Evolutionary conservation across 2,888 invertebrate species (phyloP).

Genomic region (Mesorhabditis spiculigera): DNA sequence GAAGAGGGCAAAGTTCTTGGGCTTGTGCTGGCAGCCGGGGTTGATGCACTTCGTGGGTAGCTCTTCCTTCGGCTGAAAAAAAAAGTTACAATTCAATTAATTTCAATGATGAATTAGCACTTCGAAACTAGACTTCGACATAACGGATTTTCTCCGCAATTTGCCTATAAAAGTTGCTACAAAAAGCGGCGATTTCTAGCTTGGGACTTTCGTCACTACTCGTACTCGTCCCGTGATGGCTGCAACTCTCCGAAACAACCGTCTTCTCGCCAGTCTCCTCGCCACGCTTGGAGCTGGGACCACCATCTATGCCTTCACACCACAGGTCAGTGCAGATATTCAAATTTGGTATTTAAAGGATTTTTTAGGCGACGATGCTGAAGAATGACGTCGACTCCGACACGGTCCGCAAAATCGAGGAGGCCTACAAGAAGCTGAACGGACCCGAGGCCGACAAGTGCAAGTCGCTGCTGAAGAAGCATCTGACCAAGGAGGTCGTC

Average conservation of each 20-base stretch:
- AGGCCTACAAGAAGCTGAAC: conserved; percentile 36
- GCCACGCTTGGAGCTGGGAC: conserved; percentile 29
- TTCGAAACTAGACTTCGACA: no score
- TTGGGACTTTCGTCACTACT: no score
- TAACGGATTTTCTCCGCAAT: no score
- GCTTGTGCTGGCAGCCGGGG: conserved; percentile 76
- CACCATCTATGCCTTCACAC: conserved; percentile 28
- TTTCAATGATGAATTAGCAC: no score
- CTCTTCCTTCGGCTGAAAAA: conserved; percentile 30
- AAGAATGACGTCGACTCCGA: conserved; percentile 24
- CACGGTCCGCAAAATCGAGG: conserved; percentile 34
- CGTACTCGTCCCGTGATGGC: no score
- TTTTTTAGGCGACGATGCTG: not conserved
- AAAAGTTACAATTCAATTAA: not conserved
- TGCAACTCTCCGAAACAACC: not conserved
- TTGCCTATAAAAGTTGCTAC: no score
- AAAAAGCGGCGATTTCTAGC: no score
- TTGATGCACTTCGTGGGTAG: conserved; percentile 74
- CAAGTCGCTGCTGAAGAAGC: conserved; percentile 65
- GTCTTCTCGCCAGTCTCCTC: conserved; percentile 24
- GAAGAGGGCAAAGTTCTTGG: conserved; percentile 84
- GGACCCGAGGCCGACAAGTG: conserved; percentile 68
- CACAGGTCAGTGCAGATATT: conserved; percentile 15
- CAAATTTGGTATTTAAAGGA: not conserved
- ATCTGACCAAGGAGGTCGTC: conserved; percentile 46